Evolutionary conservation across 1,140 invertebrate genomes (phyloP).

Genomic region (Bombus soroeensis): DNA sequence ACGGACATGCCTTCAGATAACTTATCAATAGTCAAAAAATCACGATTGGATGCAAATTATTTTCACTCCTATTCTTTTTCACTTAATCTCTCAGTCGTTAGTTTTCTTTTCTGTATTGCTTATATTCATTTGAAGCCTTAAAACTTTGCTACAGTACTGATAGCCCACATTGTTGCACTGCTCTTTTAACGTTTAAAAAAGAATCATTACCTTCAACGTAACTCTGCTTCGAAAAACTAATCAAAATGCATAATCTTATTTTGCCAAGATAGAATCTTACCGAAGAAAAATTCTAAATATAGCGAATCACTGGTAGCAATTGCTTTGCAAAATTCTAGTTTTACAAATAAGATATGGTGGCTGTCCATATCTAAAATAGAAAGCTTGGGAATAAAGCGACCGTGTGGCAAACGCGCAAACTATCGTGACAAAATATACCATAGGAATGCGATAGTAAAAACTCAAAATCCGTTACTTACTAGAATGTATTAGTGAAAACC

Average conservation of each 20-base stretch:
- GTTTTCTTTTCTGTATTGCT: neutral
- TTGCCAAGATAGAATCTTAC: neutral
- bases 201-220: neutral
- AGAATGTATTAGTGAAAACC: neutral
- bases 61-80: neutral
- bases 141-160: neutral
- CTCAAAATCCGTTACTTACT: neutral
- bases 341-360: conserved; percentile 42
- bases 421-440: conserved; percentile 1
- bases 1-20: conserved; percentile 82
- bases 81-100: neutral
- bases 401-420: conserved; percentile 49
- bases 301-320: conserved; percentile 17
- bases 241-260: neutral
- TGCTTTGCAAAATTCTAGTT: conserved; percentile 50
- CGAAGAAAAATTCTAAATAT: conserved; percentile 8
- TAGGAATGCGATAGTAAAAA: neutral
- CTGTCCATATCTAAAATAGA: conserved; percentile 54
- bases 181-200: neutral
- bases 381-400: conserved; percentile 63
- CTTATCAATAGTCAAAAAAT: conserved; percentile 3
- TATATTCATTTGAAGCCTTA: conserved; percentile 13
- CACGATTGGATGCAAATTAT: neutral
- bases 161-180: conserved; percentile 22
- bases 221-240: neutral